These are phyloP conservation scores for Isotomurus palustris DNA, from an alignment of 2,888 invertebrate species.

Conservation along the genomic window DNA sequence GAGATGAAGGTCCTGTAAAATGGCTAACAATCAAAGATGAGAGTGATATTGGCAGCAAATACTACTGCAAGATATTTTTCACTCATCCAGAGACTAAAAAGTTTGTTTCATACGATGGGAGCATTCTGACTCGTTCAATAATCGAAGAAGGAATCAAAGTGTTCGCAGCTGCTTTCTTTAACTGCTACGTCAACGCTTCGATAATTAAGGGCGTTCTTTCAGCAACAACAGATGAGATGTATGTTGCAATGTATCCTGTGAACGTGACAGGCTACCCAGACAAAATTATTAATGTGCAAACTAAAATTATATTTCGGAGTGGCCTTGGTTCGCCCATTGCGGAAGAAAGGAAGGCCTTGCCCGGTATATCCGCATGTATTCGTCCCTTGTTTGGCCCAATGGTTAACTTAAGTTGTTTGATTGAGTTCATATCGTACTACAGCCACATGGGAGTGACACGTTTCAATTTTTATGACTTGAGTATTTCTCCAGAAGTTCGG, in stretches of 20 bases:
- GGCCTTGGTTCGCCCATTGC: too few species aligned
- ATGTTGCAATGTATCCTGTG: slow-evolving; percentile 36
- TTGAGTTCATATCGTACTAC: slow-evolving; percentile 47
- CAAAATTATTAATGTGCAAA: slow-evolving; percentile 38
- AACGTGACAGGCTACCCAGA: slow-evolving; percentile 31
- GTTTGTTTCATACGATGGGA: slow-evolving; percentile 4
- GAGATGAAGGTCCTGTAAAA: slow-evolving; percentile 20
- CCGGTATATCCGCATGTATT: slow-evolving; percentile 39
- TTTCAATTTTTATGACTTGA: slow-evolving; percentile 41
- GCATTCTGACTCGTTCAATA: slow-evolving; percentile 28
- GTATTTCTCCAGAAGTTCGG: slow-evolving; percentile 32
- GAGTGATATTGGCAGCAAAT: slow-evolving; percentile 25
- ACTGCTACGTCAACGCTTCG: slow-evolving; percentile 30
- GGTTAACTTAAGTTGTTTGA: slow-evolving; percentile 35
- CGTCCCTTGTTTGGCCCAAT: slow-evolving; percentile 47
- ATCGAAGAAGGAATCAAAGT: slow-evolving; percentile 45
- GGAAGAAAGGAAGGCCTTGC: neutral
- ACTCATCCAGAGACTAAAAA: neutral
- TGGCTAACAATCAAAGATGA: slow-evolving; percentile 35
- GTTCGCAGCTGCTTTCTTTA: slow-evolving; percentile 39
- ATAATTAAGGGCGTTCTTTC: neutral
- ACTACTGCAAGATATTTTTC: slow-evolving; percentile 34
- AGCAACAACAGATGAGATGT: neutral
- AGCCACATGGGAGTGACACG: slow-evolving; percentile 35
- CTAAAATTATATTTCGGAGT: too few species aligned